Base-by-base conservation (phyloP, 2,888 invertebrate genomes). In the Vanessa cardui region DNA sequence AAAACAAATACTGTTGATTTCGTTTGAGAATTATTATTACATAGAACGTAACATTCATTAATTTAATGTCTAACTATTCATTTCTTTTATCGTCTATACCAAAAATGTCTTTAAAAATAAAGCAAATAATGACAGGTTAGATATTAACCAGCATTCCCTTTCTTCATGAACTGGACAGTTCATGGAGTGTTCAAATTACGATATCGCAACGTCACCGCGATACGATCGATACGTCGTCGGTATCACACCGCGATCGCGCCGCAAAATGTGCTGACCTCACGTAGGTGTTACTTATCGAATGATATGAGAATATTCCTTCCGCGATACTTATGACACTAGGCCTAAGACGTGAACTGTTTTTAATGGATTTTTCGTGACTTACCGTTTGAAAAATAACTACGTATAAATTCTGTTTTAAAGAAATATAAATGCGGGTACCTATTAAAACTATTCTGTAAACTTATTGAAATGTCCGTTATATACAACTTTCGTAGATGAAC, bases 191-290 rank as follows among this genome's bases (percentile, higher is more conserved):
- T 85, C 82, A 80, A 86, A 86, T 87, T 84, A 83, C 77, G 83
- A 88, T 90, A 89, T 78, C 81, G 91, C 91, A 73, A 76, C 80
- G 92, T 92, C 92, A 92, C 80, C 72, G 78, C 83, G 92, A 90
- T 91, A 85, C 74, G 87, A 90, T 92, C 92, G 89, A 90, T 90
- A 85, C 76, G 84, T 83, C 82, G 85, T 78, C 83, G 84, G 90
- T 91, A 91, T 92, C 92, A 89, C 82, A 87, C 85, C 85, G 90
- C 89, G 90, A 92, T 91, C 92, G 89, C 85, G 65, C 87, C 86
- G 81, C 80, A 66, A 81, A 88, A 88, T 85, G 80, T 88, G 92
- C 91, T 90, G 89, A 90, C 86, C 81, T 92, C 92, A 92, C 77
- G 82, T 85, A 85, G 87, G 89, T 90, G 89, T 89, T 83, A 84